phyloP scores from a whole-genome alignment of 2,797 vertebrate species.

The Champsocephalus esox region DNA sequence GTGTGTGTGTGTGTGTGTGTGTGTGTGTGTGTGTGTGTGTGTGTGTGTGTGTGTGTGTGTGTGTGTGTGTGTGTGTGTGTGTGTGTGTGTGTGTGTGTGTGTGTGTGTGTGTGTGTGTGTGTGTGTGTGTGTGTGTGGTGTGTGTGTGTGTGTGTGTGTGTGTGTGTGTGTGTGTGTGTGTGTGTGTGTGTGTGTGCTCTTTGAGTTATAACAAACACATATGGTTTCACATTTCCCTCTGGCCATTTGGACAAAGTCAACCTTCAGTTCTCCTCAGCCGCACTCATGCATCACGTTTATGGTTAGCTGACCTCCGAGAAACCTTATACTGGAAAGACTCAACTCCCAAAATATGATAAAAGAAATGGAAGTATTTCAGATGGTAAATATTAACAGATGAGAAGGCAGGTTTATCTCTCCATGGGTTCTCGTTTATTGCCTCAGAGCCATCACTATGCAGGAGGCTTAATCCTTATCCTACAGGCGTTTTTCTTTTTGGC shows the following conservation, averaged over 20 bases:
- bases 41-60: too few species aligned
- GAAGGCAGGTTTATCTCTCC: conserved; percentile 13
- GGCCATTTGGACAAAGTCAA: conserved; percentile 62
- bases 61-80: too few species aligned
- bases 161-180: background rate
- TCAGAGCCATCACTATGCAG: background rate
- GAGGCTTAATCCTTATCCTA: conserved; percentile 1
- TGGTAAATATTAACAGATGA: conserved; percentile 26
- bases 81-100: too few species aligned
- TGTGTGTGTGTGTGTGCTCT: background rate
- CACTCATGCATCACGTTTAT: conserved; percentile 21
- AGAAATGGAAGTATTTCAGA: conserved; percentile 32
- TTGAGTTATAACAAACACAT: background rate
- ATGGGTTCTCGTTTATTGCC: background rate
- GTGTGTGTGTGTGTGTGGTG: too few species aligned
- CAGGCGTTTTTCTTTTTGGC: background rate
- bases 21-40: too few species aligned
- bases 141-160: background rate
- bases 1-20: too few species aligned
- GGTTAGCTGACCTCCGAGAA: conserved; percentile 25
- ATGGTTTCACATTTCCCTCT: conserved; percentile 55
- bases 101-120: too few species aligned
- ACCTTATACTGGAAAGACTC: conserved; percentile 24
- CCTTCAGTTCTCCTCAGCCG: conserved; percentile 43
- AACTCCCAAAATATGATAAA: conserved; percentile 3